A percentile compares a stretch with the other conserved stretches of the same genome.
phyloP scores from a whole-genome alignment of 2,797 vertebrate species.

The Arnoldichthys spilopterus region DNA sequence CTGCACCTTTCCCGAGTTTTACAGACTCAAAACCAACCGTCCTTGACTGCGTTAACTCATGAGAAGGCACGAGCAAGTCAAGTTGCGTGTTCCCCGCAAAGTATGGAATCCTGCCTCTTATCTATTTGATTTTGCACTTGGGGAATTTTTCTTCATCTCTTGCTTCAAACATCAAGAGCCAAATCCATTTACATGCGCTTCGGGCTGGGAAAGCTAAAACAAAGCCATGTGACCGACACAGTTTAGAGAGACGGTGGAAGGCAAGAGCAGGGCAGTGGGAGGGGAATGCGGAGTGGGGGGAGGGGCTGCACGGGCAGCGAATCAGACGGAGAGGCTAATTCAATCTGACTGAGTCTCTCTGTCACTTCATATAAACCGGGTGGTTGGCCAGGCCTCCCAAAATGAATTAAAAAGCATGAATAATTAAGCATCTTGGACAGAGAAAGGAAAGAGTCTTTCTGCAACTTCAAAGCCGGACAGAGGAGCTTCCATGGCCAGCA shows the following conservation, averaged over 20 bases:
- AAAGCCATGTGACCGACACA: conserved; percentile 76
- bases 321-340: conserved; percentile 77
- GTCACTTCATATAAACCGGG: conserved; percentile 68
- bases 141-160: conserved; percentile 85
- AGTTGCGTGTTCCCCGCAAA: conserved; percentile 81
- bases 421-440: conserved; percentile 69
- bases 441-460: conserved; percentile 38
- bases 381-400: conserved; percentile 66
- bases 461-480: conserved; percentile 62
- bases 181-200: conserved; percentile 86
- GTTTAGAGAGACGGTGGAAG: conserved; percentile 61
- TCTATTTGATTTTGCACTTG: conserved; percentile 86
- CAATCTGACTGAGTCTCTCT: conserved; percentile 78
- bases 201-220: conserved; percentile 81
- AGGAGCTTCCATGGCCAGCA: conserved; percentile 73
- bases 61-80: conserved; percentile 74
- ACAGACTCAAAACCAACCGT: conserved; percentile 70
- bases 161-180: conserved; percentile 83
- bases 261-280: conserved; percentile 52
- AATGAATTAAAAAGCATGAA: conserved; percentile 79
- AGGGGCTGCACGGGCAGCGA: conserved; percentile 55
- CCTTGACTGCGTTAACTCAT: conserved; percentile 77
- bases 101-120: conserved; percentile 78
- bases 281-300: conserved; percentile 55
- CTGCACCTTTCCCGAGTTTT: conserved; percentile 64